phyloP scores from a whole-genome alignment of 2,888 invertebrate genomes.

The Nemapogon koenigi region DNA sequence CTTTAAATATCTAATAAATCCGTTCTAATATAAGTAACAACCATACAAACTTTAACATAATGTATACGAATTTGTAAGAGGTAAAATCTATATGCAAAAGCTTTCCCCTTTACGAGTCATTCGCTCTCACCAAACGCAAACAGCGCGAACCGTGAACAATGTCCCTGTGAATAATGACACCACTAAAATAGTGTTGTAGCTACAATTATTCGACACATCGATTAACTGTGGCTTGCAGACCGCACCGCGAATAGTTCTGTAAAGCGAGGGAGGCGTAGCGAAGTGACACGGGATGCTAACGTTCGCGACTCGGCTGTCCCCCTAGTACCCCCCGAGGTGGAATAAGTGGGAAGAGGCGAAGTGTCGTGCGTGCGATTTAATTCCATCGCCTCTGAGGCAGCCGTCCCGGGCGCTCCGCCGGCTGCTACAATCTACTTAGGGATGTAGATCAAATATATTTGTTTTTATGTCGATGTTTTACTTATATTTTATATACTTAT shows the following conservation, averaged over 20 bases:
- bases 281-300: conserved; percentile 9
- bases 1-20: too few relatives aligned
- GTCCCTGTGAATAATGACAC: background rate
- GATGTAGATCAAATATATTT: background rate
- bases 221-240: conserved; percentile 7
- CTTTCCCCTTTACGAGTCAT: too few relatives aligned
- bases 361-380: conserved; percentile 63
- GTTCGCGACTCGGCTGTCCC: conserved; percentile 6
- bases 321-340: too few relatives aligned
- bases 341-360: conserved; percentile 24
- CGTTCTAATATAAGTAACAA: too few relatives aligned
- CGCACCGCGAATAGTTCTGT: conserved; percentile 10
- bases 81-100: too few relatives aligned
- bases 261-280: conserved; percentile 10
- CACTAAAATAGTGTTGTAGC: background rate
- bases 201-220: conserved; percentile 1
- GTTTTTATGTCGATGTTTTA: background rate
- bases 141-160: background rate
- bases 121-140: too few relatives aligned
- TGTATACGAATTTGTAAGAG: too few relatives aligned
- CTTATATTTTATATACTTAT: background rate
- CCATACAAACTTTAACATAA: too few relatives aligned
- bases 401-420: conserved; percentile 29
- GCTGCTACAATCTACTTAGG: conserved; percentile 5
- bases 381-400: conserved; percentile 58